Evolutionary conservation across 2,888 invertebrate genomes (phyloP), one percentile per base, ranked within the genome.

Genomic region (Drosophila sordidula): DNA sequence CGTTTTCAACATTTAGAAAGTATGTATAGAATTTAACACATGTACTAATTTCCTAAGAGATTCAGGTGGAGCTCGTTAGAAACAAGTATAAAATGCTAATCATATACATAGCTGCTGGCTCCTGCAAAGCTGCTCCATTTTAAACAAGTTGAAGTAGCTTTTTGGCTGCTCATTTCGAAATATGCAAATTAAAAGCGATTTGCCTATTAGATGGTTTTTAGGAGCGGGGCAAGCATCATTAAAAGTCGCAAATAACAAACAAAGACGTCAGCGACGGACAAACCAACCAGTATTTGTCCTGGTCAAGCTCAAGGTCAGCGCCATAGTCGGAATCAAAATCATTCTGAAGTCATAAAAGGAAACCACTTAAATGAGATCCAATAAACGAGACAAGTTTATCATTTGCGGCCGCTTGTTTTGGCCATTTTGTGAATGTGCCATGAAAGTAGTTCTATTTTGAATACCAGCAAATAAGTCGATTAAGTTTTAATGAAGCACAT

Each of bases 391-490:
- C 85, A 34, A 61, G 75, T 71, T 81, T 45, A 59, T 65, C 62
- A 55, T 64, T 55, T 63, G 62, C 56, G 73, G 65, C 55, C 65
- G 46, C 44, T 46, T 56, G 34, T 63, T 46, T 45, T 47, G 29
- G 9, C 42, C 79, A 55, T 46, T 58, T 62, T 64, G 52, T 59
- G 61, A 51, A 58, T 61, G 52, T 18, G 58, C 18, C 59, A 72
- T 72, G 55, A 77, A 77, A 70, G 70, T 57, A 67, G 76, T 82
- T 81, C 80, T 75, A 73, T 62, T 70, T 66, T 51, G 47, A 54
- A 55, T 62, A 18, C 39, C 16, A 45, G 47, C 45, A 71, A 66
- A 64, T 44, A 59, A 45, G 22, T n/a, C 55, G 71, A 72, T 68
- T 75, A 47, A 62, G 29, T 64, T 65, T 78, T 42, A 51, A 65